Base-by-base conservation (phyloP, 2,888 invertebrate genomes). In the Acleris literana region DNA sequence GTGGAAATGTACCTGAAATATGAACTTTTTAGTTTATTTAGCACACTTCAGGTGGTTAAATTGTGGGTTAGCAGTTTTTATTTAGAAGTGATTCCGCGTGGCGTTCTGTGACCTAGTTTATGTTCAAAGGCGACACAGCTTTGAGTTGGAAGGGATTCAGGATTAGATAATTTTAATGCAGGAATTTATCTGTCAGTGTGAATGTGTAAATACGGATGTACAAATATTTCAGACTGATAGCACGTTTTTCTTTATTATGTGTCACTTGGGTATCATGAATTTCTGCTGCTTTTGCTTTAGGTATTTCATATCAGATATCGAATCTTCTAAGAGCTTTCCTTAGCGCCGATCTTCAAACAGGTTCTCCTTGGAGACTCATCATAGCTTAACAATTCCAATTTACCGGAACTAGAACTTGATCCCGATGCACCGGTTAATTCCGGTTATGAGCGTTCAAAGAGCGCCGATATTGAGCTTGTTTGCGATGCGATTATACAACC, bases 391-490 rank as follows among this genome's bases (percentile, higher is more conserved):
- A 25, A 61, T 49, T 61, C 60, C 60, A 65, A 65, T 65, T 52
- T 57, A 20, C 57, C 51, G 43, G 54, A 39, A 60, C 54, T 58
- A 52, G 16, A 29, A 61, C 54, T 39, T 63, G 57, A 58, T 64
- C 53, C 52, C 44, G 20, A 62, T 62, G 63, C 58, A 72, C 68
- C 62, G 55, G 68, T 71, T 69, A 68, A 70, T 71, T 63, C 64
- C 60, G 49, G 69, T 65, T 68, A 71, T 70, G 66, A 68, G 58
- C 68, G 65, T 46, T 46, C 57, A 46, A 46, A 57, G 44, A 57
- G 46, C 57, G 48, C 33, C 49, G 29, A 46, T 46, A 48, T 55
- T 48, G 22, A 20, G 62, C 49, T 54, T 63, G 62, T 55, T 63
- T 48, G 55, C 49, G 17, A 39, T 55, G 22, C 62, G 55, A 62